Evolutionary conservation across 2,888 invertebrate species (phyloP).

Genomic region (Cheilosia variabilis): DNA sequence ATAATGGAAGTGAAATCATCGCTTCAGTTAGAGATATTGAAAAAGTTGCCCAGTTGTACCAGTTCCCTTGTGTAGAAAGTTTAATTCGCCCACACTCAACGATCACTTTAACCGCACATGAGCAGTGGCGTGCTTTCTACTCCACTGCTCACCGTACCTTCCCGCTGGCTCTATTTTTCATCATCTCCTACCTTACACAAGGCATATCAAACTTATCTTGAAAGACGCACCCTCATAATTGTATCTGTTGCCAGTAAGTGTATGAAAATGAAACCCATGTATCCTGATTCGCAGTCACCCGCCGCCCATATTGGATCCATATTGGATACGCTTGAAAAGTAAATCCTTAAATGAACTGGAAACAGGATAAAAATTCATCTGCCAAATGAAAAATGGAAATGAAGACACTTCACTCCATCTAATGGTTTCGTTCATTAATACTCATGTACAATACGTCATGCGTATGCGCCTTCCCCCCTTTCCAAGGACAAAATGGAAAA

Average conservation of each 20-base stretch:
- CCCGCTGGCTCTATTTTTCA: too few relatives aligned
- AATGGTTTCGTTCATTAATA: slow-evolving; percentile 50
- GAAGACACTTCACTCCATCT: slow-evolving; percentile 39
- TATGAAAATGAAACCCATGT: background rate
- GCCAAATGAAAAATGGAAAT: slow-evolving; percentile 55
- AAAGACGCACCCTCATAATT: background rate
- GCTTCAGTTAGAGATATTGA: too few relatives aligned
- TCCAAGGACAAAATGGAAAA: slow-evolving; percentile 8
- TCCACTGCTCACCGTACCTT: too few relatives aligned
- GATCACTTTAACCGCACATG: too few relatives aligned
- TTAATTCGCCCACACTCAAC: too few relatives aligned
- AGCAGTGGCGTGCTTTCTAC: too few relatives aligned
- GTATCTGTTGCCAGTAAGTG: background rate
- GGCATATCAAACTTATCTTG: too few relatives aligned
- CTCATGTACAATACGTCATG: slow-evolving; percentile 16
- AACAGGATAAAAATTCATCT: slow-evolving; percentile 58
- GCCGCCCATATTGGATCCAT: background rate
- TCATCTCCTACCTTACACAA: too few relatives aligned
- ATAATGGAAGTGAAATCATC: too few relatives aligned
- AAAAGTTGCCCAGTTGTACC: too few relatives aligned
- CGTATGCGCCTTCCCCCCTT: background rate
- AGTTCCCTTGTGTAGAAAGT: too few relatives aligned
- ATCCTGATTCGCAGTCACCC: background rate
- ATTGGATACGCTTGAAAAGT: background rate
- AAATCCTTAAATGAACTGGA: slow-evolving; percentile 51